phyloP scores from a whole-genome alignment of 2,888 invertebrate genomes.

The Hypselothyrea guttata region DNA sequence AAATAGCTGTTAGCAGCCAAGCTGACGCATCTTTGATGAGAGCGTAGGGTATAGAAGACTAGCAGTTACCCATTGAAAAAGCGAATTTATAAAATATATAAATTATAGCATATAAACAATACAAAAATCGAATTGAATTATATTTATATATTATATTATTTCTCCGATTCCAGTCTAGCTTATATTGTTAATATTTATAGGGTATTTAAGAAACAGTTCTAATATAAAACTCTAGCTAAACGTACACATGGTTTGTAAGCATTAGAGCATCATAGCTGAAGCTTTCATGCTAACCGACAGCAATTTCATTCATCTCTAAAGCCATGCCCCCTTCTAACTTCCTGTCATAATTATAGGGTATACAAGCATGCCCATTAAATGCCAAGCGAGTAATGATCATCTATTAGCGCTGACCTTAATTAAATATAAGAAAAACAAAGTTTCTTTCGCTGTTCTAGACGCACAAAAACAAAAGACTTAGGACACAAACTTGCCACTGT shows the following conservation, averaged over 20 bases:
- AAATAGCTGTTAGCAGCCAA: slow-evolving; percentile 7
- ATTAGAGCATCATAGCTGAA: no score
- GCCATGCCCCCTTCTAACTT: background rate
- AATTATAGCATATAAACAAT: no score
- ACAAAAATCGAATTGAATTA: no score
- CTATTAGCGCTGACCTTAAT: slow-evolving; percentile 29
- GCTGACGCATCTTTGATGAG: slow-evolving; percentile 10
- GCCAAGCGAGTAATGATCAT: slow-evolving; percentile 1
- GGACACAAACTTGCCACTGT: slow-evolving; percentile 51
- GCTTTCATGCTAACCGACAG: no score
- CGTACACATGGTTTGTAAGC: no score
- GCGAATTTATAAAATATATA: no score
- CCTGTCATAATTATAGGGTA: background rate
- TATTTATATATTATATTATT: no score
- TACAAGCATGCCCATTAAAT: background rate
- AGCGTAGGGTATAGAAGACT: background rate
- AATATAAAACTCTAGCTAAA: no score
- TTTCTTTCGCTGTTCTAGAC: slow-evolving; percentile 2
- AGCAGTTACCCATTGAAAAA: slow-evolving; percentile 9
- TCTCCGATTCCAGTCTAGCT: no score
- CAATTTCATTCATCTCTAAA: no score
- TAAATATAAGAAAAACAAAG: slow-evolving; percentile 1
- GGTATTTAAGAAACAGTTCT: no score
- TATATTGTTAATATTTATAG: no score
- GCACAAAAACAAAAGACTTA: slow-evolving; percentile 32